Evolutionary conservation across 1,140 invertebrate species (phyloP).

Genomic region (Yoshiicerus persimilis): DNA sequence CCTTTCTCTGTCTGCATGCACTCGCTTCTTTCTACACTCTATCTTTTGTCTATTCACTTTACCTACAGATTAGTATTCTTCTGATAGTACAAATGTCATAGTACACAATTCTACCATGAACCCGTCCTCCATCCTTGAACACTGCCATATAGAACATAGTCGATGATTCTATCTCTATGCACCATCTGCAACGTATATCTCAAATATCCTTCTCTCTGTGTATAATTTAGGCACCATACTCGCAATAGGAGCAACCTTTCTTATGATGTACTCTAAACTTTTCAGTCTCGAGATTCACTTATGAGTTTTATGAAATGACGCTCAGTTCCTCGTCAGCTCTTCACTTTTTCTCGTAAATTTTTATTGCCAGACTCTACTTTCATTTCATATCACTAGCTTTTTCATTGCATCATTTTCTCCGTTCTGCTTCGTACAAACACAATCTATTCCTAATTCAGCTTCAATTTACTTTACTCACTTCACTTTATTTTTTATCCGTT

Average conservation of each 20-base stretch:
- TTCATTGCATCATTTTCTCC: background rate
- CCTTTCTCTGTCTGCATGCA: background rate
- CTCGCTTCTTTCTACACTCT: background rate
- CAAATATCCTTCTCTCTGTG: background rate
- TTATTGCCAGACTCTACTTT: background rate
- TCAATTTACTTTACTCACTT: background rate
- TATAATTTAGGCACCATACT: background rate
- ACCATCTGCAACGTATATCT: too few species aligned
- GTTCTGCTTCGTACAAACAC: background rate
- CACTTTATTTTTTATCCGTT: background rate
- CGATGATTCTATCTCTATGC: background rate
- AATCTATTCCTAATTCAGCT: background rate
- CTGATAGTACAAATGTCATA: background rate
- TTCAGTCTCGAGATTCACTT: slow-evolving; percentile 19
- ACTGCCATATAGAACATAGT: too few species aligned
- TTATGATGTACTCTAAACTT: background rate
- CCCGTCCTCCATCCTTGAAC: too few species aligned
- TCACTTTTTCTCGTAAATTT: slow-evolving; percentile 15
- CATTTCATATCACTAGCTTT: background rate
- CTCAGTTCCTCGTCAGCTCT: slow-evolving; percentile 30
- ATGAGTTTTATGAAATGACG: slow-evolving; percentile 43
- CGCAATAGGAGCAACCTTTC: background rate
- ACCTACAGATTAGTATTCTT: background rate
- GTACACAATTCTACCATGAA: background rate
- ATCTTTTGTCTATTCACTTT: background rate